Conservation (phyloP, 2,797 vertebrate species). For the Momotus momota region DNA sequence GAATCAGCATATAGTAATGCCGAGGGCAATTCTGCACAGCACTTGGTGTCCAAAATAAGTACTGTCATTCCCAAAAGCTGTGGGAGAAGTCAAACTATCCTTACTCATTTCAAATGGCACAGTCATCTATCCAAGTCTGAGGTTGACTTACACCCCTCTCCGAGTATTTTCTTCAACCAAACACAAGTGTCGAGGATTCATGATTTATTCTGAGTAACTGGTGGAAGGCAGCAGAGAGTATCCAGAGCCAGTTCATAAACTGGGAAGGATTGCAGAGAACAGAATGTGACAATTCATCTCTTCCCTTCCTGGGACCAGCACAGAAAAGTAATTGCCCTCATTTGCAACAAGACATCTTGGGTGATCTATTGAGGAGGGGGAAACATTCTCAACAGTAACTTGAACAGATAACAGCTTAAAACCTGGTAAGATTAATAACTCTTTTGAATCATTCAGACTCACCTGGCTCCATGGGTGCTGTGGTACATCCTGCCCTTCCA, state of each 20-base stretch:
- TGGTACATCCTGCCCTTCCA: background rate
- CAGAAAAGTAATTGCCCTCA: background rate
- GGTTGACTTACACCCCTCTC: background rate
- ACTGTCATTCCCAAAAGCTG: background rate
- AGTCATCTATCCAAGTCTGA: background rate
- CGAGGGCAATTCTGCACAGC: background rate
- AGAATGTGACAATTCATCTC: background rate
- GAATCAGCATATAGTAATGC: background rate
- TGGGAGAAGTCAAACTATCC: background rate
- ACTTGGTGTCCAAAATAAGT: background rate
- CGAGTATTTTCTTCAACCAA: background rate
- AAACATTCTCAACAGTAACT: background rate
- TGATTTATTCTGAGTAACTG: constrained; percentile 11
- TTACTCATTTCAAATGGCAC: background rate
- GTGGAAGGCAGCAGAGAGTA: background rate
- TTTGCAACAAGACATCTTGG: background rate
- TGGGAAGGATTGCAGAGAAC: background rate
- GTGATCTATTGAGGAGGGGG: background rate
- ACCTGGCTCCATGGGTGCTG: background rate
- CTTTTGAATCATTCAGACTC: background rate
- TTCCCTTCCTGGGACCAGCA: background rate
- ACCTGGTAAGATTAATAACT: background rate
- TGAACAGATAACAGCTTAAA: background rate
- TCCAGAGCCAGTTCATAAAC: background rate
- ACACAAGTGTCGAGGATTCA: background rate